These are phyloP conservation scores for Marronus borbonicus DNA, from an alignment of 2,888 invertebrate genomes.

Conservation along the genomic window DNA sequence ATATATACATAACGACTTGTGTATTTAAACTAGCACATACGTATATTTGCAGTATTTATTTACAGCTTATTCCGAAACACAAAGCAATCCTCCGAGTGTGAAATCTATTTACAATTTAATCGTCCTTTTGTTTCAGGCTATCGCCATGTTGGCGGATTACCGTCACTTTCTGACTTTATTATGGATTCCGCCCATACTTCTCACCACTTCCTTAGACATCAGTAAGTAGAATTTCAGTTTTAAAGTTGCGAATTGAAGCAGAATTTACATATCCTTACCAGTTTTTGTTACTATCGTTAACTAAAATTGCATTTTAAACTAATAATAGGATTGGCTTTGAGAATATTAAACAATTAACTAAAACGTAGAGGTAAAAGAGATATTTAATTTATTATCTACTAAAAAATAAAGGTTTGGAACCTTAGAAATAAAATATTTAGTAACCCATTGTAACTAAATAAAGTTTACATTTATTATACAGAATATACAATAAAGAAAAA, in stretches of 20 bases:
- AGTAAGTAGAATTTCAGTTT: constrained; percentile 61
- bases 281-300: neutral
- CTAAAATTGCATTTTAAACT: too few relatives aligned
- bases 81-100: neutral
- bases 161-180: constrained; percentile 64
- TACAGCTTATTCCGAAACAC: constrained; percentile 11
- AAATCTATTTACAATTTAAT: constrained; percentile 13
- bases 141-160: constrained; percentile 64
- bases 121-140: constrained; percentile 59
- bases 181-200: constrained; percentile 64
- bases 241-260: too few relatives aligned
- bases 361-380: too few relatives aligned
- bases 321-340: too few relatives aligned
- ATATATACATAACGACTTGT: neutral
- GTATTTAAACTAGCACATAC: neutral
- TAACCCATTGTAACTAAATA: too few relatives aligned
- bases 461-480: too few relatives aligned
- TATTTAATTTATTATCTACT: too few relatives aligned
- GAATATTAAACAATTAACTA: too few relatives aligned
- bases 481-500: too few relatives aligned
- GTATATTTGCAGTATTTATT: neutral
- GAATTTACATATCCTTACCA: neutral
- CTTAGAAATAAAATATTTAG: too few relatives aligned
- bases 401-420: too few relatives aligned
- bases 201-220: constrained; percentile 65